These are phyloP conservation scores for Ips typographus DNA, from an alignment of 1,140 invertebrate genomes.

Conservation along the genomic window DNA sequence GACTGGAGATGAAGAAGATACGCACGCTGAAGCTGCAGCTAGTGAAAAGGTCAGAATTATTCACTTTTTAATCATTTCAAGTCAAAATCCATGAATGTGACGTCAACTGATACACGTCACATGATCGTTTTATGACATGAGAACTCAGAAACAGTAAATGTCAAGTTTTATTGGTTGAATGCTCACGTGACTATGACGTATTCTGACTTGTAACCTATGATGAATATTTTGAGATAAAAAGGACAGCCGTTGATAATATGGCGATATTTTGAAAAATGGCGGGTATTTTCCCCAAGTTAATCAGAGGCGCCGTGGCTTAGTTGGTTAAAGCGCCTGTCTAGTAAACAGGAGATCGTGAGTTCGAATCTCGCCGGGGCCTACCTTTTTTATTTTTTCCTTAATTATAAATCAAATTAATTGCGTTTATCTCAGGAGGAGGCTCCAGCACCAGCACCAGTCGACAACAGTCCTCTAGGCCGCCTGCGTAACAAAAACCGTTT, in stretches of 20 bases:
- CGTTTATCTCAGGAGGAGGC: slow-evolving; percentile 37
- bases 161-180: no score
- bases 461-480: slow-evolving; percentile 40
- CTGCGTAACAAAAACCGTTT: slow-evolving; percentile 42
- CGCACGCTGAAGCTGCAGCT: slow-evolving; percentile 54
- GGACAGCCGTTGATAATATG: no score
- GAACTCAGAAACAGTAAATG: no score
- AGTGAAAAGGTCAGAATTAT: slow-evolving; percentile 38
- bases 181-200: no score
- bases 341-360: slow-evolving; percentile 62
- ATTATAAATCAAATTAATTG: neutral
- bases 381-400: neutral
- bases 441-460: slow-evolving; percentile 37
- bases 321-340: slow-evolving; percentile 63
- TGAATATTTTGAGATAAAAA: no score
- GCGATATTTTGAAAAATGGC: no score
- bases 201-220: no score
- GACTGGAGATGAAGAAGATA: slow-evolving; percentile 54
- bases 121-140: no score
- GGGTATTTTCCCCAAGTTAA: no score
- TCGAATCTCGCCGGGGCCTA: slow-evolving; percentile 60
- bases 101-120: no score
- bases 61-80: neutral
- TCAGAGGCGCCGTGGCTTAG: slow-evolving; percentile 58
- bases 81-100: neutral